phyloP scores from a whole-genome alignment of 2,113 vertebrate genomes.

The Triplophysa rosa region DNA sequence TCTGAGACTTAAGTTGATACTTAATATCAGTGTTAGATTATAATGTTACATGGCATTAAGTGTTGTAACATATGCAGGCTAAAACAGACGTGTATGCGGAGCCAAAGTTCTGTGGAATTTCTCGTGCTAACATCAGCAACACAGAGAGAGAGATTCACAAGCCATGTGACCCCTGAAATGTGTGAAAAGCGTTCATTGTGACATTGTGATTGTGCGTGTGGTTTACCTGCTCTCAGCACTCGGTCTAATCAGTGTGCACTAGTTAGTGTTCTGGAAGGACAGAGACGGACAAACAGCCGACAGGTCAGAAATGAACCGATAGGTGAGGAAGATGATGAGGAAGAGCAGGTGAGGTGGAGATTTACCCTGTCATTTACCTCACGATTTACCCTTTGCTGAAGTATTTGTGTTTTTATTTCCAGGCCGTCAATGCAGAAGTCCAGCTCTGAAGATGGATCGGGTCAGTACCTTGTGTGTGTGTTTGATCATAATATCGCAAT shows the following conservation, averaged over 20 bases:
- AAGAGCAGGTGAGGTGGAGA: slow-evolving; percentile 62
- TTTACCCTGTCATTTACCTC: not conserved
- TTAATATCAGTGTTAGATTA: no score
- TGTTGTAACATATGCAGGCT: no score
- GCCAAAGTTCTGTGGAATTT: no score
- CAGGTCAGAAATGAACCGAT: slow-evolving; percentile 54
- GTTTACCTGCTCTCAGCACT: slow-evolving; percentile 55
- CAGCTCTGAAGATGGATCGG: slow-evolving; percentile 88
- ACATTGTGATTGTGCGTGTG: no score
- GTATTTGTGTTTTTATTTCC: slow-evolving; percentile 60
- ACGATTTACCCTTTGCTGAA: not conserved
- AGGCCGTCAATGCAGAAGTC: slow-evolving; percentile 91
- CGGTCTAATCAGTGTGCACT: slow-evolving; percentile 37
- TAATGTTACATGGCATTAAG: no score
- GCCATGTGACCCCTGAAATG: slow-evolving; percentile 58
- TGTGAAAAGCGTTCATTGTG: slow-evolving; percentile 71
- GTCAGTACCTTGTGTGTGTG: slow-evolving; percentile 68
- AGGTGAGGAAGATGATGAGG: slow-evolving; percentile 66
- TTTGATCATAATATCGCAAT: not conserved
- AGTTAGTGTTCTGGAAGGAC: slow-evolving; percentile 40
- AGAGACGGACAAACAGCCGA: not conserved
- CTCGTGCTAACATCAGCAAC: not conserved
- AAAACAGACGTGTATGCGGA: no score
- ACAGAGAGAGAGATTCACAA: slow-evolving; percentile 63
- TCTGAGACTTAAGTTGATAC: no score